These are phyloP conservation scores for Pyrgilauda ruficollis DNA, from an alignment of 2,113 vertebrate genomes.

Conservation along the genomic window DNA sequence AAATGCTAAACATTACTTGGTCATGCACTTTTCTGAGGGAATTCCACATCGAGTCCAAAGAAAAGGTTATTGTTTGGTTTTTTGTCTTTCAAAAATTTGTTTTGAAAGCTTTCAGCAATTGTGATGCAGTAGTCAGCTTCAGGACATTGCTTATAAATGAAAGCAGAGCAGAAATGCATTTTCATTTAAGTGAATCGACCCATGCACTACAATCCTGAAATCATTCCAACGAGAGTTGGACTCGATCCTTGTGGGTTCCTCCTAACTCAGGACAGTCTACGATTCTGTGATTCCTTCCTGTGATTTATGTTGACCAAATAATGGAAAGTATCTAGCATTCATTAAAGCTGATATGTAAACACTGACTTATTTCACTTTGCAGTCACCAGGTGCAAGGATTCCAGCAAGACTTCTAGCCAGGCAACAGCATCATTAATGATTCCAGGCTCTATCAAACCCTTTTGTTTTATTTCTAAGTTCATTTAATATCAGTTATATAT, in stretches of 20 bases:
- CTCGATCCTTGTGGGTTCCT: not conserved
- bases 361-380: not conserved
- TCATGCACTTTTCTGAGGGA: not conserved
- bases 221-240: accelerated
- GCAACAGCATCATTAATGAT: not conserved
- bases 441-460: not conserved
- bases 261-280: not conserved
- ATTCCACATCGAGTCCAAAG: not conserved
- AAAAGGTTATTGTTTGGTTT: not conserved
- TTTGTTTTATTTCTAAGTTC: not conserved
- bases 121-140: not conserved
- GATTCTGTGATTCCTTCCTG: not conserved
- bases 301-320: not conserved
- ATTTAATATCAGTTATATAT: not conserved
- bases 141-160: not conserved
- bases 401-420: not conserved
- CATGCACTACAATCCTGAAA: not conserved
- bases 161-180: not conserved
- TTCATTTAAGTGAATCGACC: not conserved
- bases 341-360: not conserved
- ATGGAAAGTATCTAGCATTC: not conserved
- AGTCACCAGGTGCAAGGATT: not conserved
- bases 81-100: not conserved
- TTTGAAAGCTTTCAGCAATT: not conserved
- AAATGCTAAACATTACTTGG: not conserved